Evolutionary conservation across 2,113 vertebrate species (phyloP), one percentile per base, ranked within the genome.

Genomic region (Sylvilagus bachmani): DNA sequence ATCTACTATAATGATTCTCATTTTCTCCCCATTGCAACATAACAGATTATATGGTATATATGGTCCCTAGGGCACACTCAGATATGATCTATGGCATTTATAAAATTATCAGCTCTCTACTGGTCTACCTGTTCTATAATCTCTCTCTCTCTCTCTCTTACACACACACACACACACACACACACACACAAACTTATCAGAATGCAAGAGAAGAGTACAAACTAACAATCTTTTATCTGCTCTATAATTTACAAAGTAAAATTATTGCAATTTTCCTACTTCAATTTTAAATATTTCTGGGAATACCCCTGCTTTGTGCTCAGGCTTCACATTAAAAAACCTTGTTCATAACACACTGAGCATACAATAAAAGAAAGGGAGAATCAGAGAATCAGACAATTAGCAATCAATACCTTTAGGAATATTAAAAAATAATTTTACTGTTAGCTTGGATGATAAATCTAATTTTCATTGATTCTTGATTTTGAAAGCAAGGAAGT

Each of bases 391-490:
- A 33, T 89, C 4, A 85, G n/a, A 70, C 17, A 78, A 91, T 69
- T 77, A 74, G 29, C 6, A 61, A 66, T 77, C 58, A 85, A 61
- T 66, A 29, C 7, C 7, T 71, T 92, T 10, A 90, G 38, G 53
- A 79, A 62, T 84, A 88, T 67, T 36, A 90, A 71, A 67, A 51
- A 7, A 79, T 74, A 58, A 64, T 91, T 78, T 13, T 87, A 58
- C 79, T 86, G 82, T 77, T 71, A 91, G 9, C 53, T 86, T 85
- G 16, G 11, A 78, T 53, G 13, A 93, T 3, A 85, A 88, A 87
- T 86, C 36, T 27, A 82, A 82, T n/a, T 93, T 91, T 88, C 44
- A 73, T 14, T 77, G n/a, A 78, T 3, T 78, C n/a, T 80, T 82
- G 14, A 86, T 85, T 85, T 64, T 55, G 22, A 94, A 2, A 84